These are phyloP conservation scores for Adelognathus sp. DNA, from an alignment of 2,888 invertebrate genomes.

Conservation along the genomic window DNA sequence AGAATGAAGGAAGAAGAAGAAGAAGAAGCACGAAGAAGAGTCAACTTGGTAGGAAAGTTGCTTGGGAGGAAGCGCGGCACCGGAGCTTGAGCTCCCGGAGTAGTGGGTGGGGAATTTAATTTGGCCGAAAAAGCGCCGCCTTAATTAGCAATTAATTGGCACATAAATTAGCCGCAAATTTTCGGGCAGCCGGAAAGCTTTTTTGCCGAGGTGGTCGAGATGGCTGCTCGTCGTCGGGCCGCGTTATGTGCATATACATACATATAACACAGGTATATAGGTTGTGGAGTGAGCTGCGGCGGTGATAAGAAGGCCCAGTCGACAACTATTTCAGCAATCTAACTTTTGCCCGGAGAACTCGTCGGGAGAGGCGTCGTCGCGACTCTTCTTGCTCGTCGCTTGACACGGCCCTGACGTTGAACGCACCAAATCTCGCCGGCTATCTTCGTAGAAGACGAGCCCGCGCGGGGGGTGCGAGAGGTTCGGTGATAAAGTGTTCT, in stretches of 20 bases:
- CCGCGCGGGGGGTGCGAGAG: conserved; percentile 32
- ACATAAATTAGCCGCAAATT: conserved; percentile 78
- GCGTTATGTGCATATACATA: no score
- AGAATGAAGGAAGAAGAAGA: conserved; percentile 50
- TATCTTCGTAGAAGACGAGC: conserved; percentile 47
- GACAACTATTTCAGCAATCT: conserved; percentile 78
- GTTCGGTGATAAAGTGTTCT: conserved; percentile 58
- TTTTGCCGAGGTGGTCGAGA: conserved; percentile 45
- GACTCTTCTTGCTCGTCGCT: conserved; percentile 37
- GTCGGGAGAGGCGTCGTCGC: background rate
- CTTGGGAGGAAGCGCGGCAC: conserved; percentile 24
- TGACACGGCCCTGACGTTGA: conserved; percentile 46
- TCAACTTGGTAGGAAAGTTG: conserved; percentile 60
- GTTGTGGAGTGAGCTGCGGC: no score
- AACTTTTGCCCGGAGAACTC: conserved; percentile 72
- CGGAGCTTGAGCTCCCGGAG: conserved; percentile 57
- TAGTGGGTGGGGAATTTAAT: conserved; percentile 72
- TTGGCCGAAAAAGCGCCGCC: conserved; percentile 76
- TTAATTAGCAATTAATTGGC: conserved; percentile 80
- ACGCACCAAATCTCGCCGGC: conserved; percentile 40
- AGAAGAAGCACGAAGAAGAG: conserved; percentile 59
- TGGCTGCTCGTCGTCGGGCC: conserved; percentile 49
- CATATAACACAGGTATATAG: no score
- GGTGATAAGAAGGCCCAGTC: conserved; percentile 72
- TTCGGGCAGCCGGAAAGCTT: conserved; percentile 62